Evolutionary conservation across 1,140 invertebrate genomes (phyloP).

Genomic region (Leptopilina clavipes): DNA sequence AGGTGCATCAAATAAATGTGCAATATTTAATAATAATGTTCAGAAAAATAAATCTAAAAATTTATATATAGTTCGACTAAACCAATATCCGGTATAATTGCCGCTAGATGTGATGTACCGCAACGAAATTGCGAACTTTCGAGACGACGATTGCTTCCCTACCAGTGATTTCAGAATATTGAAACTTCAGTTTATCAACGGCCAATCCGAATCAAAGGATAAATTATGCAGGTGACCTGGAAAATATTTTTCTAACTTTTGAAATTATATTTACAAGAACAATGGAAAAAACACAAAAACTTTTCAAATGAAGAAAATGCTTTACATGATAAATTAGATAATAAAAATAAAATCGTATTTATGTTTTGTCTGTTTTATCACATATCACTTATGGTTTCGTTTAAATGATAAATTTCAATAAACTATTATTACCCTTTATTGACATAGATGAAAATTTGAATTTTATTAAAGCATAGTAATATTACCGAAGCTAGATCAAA

Average conservation of each 20-base stretch:
- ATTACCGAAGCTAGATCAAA: neutral
- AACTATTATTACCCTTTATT: neutral
- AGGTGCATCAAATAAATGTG: neutral
- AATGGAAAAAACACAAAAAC: no score
- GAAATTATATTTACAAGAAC: no score
- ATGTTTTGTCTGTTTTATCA: no score
- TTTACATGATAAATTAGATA: no score
- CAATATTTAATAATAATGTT: neutral
- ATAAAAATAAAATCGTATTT: no score
- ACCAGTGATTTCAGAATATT: neutral
- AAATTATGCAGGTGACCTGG: neutral
- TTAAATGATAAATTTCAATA: neutral
- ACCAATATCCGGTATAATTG: neutral
- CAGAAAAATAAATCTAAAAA: neutral
- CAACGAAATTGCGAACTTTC: constrained; percentile 9
- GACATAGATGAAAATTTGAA: neutral
- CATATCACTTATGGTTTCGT: no score
- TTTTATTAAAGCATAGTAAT: neutral
- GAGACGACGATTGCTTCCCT: constrained; percentile 5
- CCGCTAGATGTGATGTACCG: neutral
- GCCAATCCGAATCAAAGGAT: neutral
- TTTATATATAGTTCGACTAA: neutral
- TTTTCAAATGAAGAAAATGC: no score
- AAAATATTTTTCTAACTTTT: neutral
- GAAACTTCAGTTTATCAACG: constrained; percentile 4